These are phyloP conservation scores for Drosophila kambysellisi DNA, from an alignment of 2,888 invertebrate genomes.

Conservation along the genomic window DNA sequence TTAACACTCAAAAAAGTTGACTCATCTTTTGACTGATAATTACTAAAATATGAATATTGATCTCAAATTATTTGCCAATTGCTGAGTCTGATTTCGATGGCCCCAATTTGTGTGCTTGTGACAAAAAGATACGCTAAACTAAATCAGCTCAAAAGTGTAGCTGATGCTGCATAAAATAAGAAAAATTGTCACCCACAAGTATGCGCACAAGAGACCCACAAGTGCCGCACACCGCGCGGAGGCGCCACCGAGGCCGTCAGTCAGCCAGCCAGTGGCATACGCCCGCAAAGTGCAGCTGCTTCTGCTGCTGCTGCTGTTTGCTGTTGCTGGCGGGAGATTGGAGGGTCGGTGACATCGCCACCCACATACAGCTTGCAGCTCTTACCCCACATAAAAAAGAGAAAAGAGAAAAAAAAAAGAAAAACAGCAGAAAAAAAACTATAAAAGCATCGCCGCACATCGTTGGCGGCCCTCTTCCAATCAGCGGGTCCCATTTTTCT, in stretches of 20 bases:
- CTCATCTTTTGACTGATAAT: background rate
- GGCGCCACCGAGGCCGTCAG: conserved; percentile 54
- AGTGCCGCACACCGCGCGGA: conserved; percentile 27
- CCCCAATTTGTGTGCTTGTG: background rate
- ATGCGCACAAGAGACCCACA: conserved; percentile 34
- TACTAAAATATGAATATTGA: background rate
- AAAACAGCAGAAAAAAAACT: conserved; percentile 43
- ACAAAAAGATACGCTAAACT: conserved; percentile 3
- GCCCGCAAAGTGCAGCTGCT: conserved; percentile 69
- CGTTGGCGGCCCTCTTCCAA: conserved; percentile 71
- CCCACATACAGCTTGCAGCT: conserved; percentile 25
- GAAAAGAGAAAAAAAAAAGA: background rate
- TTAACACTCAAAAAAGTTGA: background rate
- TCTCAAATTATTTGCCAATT: background rate
- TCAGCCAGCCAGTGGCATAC: conserved; percentile 71
- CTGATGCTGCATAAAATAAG: conserved; percentile 57
- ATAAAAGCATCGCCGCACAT: conserved; percentile 60
- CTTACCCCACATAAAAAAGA: conserved; percentile 31
- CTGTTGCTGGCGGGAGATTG: background rate
- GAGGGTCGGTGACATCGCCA: conserved; percentile 6
- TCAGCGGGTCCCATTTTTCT: conserved; percentile 76
- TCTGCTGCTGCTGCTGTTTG: conserved; percentile 50
- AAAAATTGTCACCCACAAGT: conserved; percentile 70
- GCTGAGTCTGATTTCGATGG: background rate
- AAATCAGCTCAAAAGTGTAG: conserved; percentile 36